phyloP scores from a whole-genome alignment of 1,140 invertebrate species.

The Bombus turneri region DNA sequence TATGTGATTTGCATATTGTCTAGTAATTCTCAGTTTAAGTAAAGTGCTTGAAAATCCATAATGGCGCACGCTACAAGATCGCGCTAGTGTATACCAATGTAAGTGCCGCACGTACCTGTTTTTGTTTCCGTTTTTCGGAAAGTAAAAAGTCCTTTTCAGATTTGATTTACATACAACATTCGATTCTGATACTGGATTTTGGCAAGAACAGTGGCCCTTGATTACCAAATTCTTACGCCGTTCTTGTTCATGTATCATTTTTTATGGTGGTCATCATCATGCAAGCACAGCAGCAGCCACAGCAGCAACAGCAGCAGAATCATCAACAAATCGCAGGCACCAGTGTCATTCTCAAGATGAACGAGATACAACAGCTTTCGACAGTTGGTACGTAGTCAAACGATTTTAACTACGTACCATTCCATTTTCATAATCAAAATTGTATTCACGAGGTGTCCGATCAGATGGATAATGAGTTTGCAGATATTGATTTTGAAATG shows the following conservation, averaged over 20 bases:
- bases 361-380: slow-evolving; percentile 88
- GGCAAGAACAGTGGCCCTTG: not conserved
- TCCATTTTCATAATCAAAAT: not conserved
- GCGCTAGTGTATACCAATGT: slow-evolving; percentile 24
- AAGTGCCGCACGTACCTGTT: slow-evolving; percentile 6
- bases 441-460: not conserved
- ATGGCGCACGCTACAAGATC: slow-evolving; percentile 53
- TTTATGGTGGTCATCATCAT: slow-evolving; percentile 65
- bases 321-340: slow-evolving; percentile 80
- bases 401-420: not conserved
- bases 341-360: slow-evolving; percentile 88
- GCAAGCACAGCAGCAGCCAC: slow-evolving; percentile 77
- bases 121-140: not conserved
- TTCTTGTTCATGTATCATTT: slow-evolving; percentile 4
- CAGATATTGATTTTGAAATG: not conserved
- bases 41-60: slow-evolving; percentile 49
- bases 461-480: not conserved
- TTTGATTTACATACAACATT: not conserved
- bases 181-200: not conserved
- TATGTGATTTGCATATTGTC: slow-evolving; percentile 2
- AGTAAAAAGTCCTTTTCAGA: not conserved
- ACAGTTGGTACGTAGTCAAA: slow-evolving; percentile 83
- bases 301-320: slow-evolving; percentile 65
- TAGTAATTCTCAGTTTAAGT: not conserved
- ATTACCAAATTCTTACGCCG: not conserved